Conservation (phyloP, 2,888 invertebrate species). For the Rhimphoctona megacephalus region DNA sequence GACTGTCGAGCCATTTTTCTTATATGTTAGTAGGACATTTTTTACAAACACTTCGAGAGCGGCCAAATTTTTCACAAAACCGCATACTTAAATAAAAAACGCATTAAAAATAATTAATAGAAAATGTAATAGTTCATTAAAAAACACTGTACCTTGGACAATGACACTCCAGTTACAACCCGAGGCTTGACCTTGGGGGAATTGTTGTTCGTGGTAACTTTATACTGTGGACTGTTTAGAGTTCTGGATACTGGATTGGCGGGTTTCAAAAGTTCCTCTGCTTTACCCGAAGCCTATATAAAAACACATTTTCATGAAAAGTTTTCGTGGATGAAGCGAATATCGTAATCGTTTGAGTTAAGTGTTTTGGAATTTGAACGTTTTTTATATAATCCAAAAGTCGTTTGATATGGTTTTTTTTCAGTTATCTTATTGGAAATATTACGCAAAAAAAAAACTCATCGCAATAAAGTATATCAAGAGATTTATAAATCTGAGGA, state of each 20-base stretch:
- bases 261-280: slow-evolving; percentile 90
- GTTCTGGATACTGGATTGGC: slow-evolving; percentile 90
- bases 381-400: background rate
- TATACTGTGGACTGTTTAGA: slow-evolving; percentile 87
- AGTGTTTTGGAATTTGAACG: slow-evolving; percentile 17
- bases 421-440: no score
- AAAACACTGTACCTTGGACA: slow-evolving; percentile 81
- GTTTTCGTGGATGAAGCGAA: background rate
- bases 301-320: background rate
- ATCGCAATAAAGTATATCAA: no score
- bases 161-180: slow-evolving; percentile 80
- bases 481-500: no score
- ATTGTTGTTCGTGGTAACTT: slow-evolving; percentile 86
- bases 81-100: background rate
- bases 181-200: slow-evolving; percentile 88
- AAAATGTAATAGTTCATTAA: background rate
- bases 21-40: no score
- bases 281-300: slow-evolving; percentile 86
- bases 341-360: slow-evolving; percentile 17
- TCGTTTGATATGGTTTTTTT: no score
- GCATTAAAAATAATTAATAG: background rate
- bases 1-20: no score
- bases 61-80: background rate
- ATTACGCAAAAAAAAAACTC: no score
- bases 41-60: no score